These are phyloP conservation scores for rabbit (Oryctolagus cuniculus) DNA, from an alignment of 2,113 vertebrate species.

Conservation along the genomic window DNA sequence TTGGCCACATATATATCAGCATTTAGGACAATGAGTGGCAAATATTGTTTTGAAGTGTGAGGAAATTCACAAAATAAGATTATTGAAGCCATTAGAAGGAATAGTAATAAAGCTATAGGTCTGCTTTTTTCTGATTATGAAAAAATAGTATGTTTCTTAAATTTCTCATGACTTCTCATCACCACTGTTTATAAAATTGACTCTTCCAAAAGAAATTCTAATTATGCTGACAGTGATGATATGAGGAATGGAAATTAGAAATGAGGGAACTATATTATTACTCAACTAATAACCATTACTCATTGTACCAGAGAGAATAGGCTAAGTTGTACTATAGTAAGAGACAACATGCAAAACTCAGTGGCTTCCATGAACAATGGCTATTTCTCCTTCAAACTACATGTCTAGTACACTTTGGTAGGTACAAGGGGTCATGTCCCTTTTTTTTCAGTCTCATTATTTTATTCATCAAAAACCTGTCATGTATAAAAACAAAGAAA, in stretches of 20 bases:
- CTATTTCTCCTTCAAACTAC: neutral
- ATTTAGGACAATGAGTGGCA: neutral
- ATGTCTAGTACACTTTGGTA: neutral
- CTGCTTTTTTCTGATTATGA: neutral
- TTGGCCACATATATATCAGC: neutral
- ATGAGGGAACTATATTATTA: conserved; percentile 4
- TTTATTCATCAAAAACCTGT: too few relatives aligned
- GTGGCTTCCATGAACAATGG: neutral
- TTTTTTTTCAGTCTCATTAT: too few relatives aligned
- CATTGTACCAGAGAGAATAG: neutral
- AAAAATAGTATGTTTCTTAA: neutral
- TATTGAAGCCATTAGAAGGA: neutral
- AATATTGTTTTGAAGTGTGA: neutral
- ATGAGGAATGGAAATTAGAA: neutral
- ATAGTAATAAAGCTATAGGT: neutral
- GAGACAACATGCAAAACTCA: neutral
- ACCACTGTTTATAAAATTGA: neutral
- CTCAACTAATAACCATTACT: neutral
- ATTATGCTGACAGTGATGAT: neutral
- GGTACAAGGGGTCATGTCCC: neutral
- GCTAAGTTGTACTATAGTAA: neutral
- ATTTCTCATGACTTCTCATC: neutral
- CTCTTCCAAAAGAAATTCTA: neutral
- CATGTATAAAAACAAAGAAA: too few relatives aligned
- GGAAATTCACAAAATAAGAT: neutral